Conservation (phyloP, 2,888 invertebrate genomes). For the Sesia apiformis region DNA sequence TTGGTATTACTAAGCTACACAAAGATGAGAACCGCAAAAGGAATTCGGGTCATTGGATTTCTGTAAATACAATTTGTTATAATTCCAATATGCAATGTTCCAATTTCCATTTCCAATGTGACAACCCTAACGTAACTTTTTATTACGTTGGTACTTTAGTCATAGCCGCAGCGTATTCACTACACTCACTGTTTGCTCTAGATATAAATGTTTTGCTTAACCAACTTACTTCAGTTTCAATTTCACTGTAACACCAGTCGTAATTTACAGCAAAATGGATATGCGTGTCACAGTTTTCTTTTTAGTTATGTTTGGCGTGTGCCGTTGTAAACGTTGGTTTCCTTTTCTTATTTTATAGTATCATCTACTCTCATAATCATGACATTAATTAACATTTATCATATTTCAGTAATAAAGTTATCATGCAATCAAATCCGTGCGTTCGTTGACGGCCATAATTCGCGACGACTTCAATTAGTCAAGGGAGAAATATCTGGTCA, state of each 20-base stretch:
- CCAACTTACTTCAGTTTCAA: conserved; percentile 15
- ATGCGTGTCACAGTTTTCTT: conserved; percentile 23
- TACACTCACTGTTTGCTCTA: not conserved
- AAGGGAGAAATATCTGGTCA: conserved; percentile 23
- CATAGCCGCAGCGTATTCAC: not conserved
- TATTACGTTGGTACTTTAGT: not conserved
- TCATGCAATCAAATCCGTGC: conserved; percentile 24
- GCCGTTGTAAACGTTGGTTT: conserved; percentile 30
- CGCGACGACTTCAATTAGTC: conserved; percentile 19
- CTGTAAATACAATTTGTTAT: too few relatives aligned
- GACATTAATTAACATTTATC: not conserved
- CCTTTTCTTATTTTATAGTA: not conserved
- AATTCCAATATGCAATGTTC: too few relatives aligned
- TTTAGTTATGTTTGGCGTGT: conserved; percentile 20
- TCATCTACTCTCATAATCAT: not conserved
- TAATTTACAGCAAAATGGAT: conserved; percentile 27
- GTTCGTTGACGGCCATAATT: conserved; percentile 32
- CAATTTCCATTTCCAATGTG: not conserved
- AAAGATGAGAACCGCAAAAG: too few relatives aligned
- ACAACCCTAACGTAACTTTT: conserved; percentile 1
- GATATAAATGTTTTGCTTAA: conserved; percentile 16
- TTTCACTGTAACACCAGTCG: conserved; percentile 9
- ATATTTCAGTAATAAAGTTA: conserved; percentile 24
- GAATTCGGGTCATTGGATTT: too few relatives aligned
- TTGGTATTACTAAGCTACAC: too few relatives aligned